These are phyloP conservation scores for Liparis tanakae DNA, from an alignment of 2,797 vertebrate species.

Conservation along the genomic window DNA sequence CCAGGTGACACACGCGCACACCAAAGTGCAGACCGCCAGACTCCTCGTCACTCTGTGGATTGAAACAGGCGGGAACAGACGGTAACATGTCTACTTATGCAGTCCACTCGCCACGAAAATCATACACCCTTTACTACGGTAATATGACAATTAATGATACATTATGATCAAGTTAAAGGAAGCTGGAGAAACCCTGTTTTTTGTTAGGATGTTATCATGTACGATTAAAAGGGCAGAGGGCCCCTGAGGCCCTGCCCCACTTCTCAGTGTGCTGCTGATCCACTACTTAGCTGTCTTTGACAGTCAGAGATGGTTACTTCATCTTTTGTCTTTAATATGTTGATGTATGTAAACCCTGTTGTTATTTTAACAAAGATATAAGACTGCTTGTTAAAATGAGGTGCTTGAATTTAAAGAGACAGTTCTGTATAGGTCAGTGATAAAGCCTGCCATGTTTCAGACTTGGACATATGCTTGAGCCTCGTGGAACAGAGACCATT, in stretches of 20 bases:
- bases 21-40: constrained; percentile 88
- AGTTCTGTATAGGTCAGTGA: neutral
- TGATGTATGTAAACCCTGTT: neutral
- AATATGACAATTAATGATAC: neutral
- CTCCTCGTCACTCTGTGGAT: constrained; percentile 86
- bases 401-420: neutral
- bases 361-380: neutral
- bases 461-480: neutral
- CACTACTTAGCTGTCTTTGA: neutral
- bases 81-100: neutral
- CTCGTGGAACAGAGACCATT: neutral
- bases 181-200: neutral
- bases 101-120: neutral
- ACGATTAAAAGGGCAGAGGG: neutral
- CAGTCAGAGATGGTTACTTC: neutral
- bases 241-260: neutral
- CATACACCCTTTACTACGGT: neutral
- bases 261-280: neutral
- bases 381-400: constrained; percentile 7
- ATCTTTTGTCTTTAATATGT: neutral
- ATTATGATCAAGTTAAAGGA: neutral
- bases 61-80: constrained; percentile 3
- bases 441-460: neutral
- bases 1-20: constrained; percentile 87
- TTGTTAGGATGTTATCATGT: neutral